Evolutionary conservation across 2,797 vertebrate genomes (phyloP).

Genomic region (Mionectes olivaceus): DNA sequence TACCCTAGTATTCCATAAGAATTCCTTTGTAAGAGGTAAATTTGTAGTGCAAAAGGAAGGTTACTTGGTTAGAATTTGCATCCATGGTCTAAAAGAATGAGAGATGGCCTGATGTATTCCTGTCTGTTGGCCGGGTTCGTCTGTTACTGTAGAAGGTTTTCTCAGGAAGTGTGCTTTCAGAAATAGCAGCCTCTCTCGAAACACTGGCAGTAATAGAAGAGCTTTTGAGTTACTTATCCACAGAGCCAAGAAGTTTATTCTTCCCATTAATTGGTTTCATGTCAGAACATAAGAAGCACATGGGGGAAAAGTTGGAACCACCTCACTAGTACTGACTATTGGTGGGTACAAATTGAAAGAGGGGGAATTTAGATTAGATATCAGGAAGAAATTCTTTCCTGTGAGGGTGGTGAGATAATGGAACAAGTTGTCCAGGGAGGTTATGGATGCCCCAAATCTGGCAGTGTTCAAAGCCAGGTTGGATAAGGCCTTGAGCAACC

Average conservation of each 20-base stretch:
- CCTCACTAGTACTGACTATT: neutral
- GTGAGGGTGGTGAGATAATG: neutral
- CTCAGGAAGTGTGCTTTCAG: neutral
- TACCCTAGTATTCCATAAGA: neutral
- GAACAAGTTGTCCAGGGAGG: neutral
- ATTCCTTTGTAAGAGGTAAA: neutral
- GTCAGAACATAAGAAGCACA: neutral
- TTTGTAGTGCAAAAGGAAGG: neutral
- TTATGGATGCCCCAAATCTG: neutral
- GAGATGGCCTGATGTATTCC: neutral
- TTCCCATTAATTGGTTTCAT: neutral
- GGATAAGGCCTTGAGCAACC: neutral
- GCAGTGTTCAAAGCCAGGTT: neutral
- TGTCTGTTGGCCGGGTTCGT: neutral
- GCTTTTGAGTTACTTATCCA: neutral
- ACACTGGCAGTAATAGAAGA: neutral
- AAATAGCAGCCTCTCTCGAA: neutral
- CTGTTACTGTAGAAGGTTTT: neutral
- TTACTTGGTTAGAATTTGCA: neutral
- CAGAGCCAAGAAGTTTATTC: neutral
- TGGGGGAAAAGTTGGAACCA: neutral
- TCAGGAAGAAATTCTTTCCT: neutral
- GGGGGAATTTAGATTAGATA: neutral
- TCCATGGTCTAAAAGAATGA: neutral
- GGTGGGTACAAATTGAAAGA: neutral